Percentiles rank a stretch among this genome's conserved stretches.
phyloP scores from a whole-genome alignment of 2,113 vertebrate species.

The Garra rufa region DNA sequence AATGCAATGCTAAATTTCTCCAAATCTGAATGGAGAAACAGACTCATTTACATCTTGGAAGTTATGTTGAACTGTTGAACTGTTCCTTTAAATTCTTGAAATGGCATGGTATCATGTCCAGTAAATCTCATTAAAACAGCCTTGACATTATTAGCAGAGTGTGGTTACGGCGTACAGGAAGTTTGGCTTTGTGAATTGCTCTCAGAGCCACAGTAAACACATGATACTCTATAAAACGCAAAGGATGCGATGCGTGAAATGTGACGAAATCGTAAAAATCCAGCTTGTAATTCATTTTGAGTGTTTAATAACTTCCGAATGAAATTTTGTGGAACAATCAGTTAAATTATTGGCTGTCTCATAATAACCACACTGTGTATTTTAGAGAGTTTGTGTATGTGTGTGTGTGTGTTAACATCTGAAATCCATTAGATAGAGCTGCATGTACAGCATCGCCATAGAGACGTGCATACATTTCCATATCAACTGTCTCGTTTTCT shows the following conservation, averaged over 20 bases:
- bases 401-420: not conserved
- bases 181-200: not conserved
- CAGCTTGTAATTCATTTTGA: not conserved
- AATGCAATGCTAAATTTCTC: not conserved
- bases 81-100: not conserved
- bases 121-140: not conserved
- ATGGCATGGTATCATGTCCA: not conserved
- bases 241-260: not conserved
- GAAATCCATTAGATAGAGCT: conserved; percentile 62
- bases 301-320: not conserved
- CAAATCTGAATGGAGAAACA: not conserved
- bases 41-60: not conserved
- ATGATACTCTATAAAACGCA: not conserved
- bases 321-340: not conserved
- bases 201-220: not conserved
- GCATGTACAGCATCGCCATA: conserved; percentile 29
- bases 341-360: not conserved
- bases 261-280: not conserved
- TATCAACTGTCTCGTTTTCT: not conserved
- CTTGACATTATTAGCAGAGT: not conserved
- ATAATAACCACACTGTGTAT: not conserved
- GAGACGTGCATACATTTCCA: conserved; percentile 56
- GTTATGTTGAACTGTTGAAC: too few species aligned
- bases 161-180: not conserved
- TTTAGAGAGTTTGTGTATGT: not conserved